phyloP scores from a whole-genome alignment of 2,113 vertebrate species.

The Boulengeromyrus knoepffleri region DNA sequence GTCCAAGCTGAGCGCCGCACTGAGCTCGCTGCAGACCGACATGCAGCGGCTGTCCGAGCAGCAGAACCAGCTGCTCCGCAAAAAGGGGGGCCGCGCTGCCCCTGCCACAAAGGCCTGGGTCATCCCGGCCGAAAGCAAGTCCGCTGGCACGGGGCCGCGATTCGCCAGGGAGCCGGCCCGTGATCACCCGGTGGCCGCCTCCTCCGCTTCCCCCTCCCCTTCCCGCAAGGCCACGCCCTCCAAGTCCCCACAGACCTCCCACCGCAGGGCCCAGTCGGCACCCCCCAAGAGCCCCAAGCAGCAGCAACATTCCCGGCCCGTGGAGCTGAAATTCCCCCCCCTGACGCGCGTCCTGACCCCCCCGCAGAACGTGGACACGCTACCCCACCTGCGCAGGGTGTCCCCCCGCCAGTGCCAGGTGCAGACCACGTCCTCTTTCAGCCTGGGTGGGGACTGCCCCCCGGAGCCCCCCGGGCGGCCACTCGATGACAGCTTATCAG shows the following conservation, averaged over 20 bases:
- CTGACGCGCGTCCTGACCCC: slow-evolving; percentile 68
- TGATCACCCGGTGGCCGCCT: slow-evolving; percentile 50
- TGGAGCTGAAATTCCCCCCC: slow-evolving; percentile 60
- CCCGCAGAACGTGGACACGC: slow-evolving; percentile 73
- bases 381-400: slow-evolving; percentile 76
- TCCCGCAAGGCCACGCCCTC: slow-evolving; percentile 56
- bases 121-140: slow-evolving; percentile 57
- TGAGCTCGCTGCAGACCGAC: slow-evolving; percentile 75
- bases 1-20: slow-evolving; percentile 74
- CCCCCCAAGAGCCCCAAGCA: slow-evolving; percentile 75
- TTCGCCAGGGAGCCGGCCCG: slow-evolving; percentile 51
- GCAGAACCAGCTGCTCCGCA: slow-evolving; percentile 69
- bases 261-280: slow-evolving; percentile 62
- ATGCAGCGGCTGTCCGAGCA: slow-evolving; percentile 83
- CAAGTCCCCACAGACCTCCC: slow-evolving; percentile 57
- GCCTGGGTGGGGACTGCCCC: slow-evolving; percentile 53
- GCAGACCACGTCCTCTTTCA: slow-evolving; percentile 78
- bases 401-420: slow-evolving; percentile 71
- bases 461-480: slow-evolving; percentile 20
- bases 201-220: slow-evolving; percentile 57
- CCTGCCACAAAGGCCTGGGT: slow-evolving; percentile 60
- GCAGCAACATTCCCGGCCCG: slow-evolving; percentile 44
- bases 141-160: slow-evolving; percentile 32
- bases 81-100: slow-evolving; percentile 48
- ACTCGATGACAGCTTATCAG: slow-evolving; percentile 47